Evolutionary conservation across 2,113 vertebrate species (phyloP), one percentile per base, ranked within the genome.

Genomic region (Daphoenositta chrysoptera): DNA sequence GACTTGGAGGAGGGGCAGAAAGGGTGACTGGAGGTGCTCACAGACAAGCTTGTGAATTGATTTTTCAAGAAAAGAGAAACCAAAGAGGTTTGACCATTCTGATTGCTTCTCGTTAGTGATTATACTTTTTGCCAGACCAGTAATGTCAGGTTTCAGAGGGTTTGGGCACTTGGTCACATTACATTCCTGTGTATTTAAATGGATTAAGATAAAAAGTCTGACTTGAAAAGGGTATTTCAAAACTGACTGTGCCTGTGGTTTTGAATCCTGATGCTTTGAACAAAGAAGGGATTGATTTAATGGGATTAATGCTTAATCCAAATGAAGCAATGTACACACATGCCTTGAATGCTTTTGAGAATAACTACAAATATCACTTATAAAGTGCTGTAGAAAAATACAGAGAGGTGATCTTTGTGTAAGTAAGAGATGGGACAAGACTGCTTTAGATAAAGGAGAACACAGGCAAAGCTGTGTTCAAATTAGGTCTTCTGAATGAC

Each of bases 141-240:
- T 79, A 82, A 85, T 24, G 56, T 91, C 69, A 83, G n/a, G 23
- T 78, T 93, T 88, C 58, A 54, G 39, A 23, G n/a, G 68, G 39
- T 77, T 70, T 83, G 83, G 37, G 80, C 71, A 69, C 66, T 94
- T 70, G 60, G 28, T 81, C 88, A 28, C 48, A 15, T 92, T 90
- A 57, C 68, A 81, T 92, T 96, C 82, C 82, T 95, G 33, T 91
- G 90, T 90, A 81, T 82, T 96, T 96, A 94, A 93, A 79, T 96
- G 85, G 88, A 79, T 96, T 93, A 93, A 90, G 87, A 94, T 91
- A 93, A 97, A 96, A 96, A 92, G 79, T 92, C 78, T 92, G 78
- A 85, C 83, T 96, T 93, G 83, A 93, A 95, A 97, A 95, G 93
- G 88, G 70, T 97, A 97, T 97, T 97, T 94, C 87, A 93, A 90